Evolutionary conservation across 2,797 vertebrate genomes (phyloP), one percentile per base, ranked within the genome.

Genomic region (Spizella passerina): DNA sequence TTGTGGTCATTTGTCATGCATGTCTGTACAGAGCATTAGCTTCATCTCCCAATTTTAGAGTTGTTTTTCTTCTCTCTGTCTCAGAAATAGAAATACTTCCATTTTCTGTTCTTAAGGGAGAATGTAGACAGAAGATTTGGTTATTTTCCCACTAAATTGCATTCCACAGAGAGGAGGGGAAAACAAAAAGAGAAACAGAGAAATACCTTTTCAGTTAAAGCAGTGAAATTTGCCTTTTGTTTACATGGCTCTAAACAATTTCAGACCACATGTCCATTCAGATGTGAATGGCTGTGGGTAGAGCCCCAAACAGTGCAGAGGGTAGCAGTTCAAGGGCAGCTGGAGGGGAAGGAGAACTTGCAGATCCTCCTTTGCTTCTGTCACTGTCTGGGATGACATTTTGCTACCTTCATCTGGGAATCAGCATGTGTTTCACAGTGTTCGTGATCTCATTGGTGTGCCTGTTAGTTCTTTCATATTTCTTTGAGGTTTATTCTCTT

Each of bases 311-410:
- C 3, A 24, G 7, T 27, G 65, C 22, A 41, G 59, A 49, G 4
- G 4, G 11, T 1, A 4, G 27, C 21, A 39, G 29, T 8, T 39
- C 0, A 3, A 86, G n/a, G 34, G 13, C 34, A 34, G 3, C 3
- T 6, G 26, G 27, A 39, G 13, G 2, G n/a, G 17, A 85, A 32
- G 13, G 17, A 23, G 13, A 52, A 26, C 39, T 72, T 49, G 17
- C 68, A 65, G 14, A 56, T 72, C 7, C 7, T n/a, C 6, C 21
- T 36, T 70, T n/a, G 38, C 32, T 63, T 14, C 15, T 66, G 30
- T 50, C 43, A 32, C 6, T 5, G 2, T 17, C 18, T 57, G 30
- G 44, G 21, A 32, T 53, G n/a, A 12, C 12, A 30, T 46, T 32
- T 39, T 1, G 1, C 19, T 72, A 7, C 20, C 23, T 78, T 32